Conservation (phyloP, 2,113 vertebrate species). For the Quiscalus mexicanus region DNA sequence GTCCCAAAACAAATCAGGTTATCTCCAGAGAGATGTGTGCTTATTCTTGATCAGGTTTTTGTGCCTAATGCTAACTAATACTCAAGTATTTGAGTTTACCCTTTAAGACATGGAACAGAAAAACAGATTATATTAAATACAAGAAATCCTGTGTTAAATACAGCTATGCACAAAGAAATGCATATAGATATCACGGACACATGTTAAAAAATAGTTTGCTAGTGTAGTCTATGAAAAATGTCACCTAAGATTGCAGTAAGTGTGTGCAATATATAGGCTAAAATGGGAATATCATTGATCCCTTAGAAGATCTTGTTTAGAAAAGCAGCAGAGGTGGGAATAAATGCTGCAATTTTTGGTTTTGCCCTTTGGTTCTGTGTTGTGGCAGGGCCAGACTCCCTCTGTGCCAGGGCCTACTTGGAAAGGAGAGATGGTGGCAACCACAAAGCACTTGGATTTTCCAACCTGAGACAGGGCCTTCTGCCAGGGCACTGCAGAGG, state of each 20-base stretch:
- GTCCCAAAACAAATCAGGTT: neutral
- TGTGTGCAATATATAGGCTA: neutral
- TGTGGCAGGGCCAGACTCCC: neutral
- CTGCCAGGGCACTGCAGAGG: neutral
- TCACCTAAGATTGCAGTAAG: neutral
- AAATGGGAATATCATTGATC: neutral
- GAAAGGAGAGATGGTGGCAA: neutral
- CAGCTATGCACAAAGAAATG: neutral
- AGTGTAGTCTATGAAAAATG: neutral
- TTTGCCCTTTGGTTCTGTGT: neutral
- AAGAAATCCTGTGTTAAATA: neutral
- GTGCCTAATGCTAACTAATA: neutral
- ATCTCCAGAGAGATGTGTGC: neutral
- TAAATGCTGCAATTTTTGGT: neutral
- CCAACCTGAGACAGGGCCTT: neutral
- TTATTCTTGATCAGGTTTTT: neutral
- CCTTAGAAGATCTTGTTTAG: neutral
- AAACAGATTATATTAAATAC: neutral
- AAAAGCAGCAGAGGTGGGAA: neutral
- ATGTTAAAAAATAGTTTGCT: neutral
- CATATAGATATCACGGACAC: rapidly evolving
- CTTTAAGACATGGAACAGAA: neutral
- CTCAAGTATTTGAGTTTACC: neutral
- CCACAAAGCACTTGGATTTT: neutral
- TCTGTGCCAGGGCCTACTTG: neutral